Conservation (phyloP, 92 coral and sea anemone species). For the Meandrina meandrites region DNA sequence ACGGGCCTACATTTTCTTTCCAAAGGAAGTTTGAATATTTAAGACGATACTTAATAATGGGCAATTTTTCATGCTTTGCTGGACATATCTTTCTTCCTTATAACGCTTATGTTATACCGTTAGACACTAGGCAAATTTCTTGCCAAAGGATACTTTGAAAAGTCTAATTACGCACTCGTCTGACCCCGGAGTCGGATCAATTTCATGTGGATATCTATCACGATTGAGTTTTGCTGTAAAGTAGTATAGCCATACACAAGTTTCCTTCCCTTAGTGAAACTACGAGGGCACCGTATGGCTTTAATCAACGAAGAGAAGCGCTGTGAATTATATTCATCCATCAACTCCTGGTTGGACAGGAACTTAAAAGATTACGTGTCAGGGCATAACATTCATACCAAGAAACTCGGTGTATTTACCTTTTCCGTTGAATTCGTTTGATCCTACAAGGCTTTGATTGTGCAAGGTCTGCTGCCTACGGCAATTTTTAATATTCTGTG, state of each 20-base stretch:
- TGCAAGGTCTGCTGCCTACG: neutral
- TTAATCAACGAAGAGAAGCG: neutral
- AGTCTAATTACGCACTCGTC: neutral
- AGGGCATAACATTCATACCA: neutral
- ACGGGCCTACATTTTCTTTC: neutral
- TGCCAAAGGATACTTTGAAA: neutral
- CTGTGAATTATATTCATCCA: neutral
- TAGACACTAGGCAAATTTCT: neutral
- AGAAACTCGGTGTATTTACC: neutral
- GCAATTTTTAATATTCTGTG: neutral
- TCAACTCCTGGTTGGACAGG: neutral
- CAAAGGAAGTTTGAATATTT: neutral
- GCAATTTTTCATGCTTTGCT: neutral
- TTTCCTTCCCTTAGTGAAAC: too few relatives aligned
- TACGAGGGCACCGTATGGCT: too few relatives aligned
- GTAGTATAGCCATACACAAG: too few relatives aligned
- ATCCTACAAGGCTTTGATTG: neutral
- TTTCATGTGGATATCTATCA: too few relatives aligned
- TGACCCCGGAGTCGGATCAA: neutral
- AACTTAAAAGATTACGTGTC: neutral
- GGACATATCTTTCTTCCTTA: neutral
- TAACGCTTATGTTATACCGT: too few relatives aligned
- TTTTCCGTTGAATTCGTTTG: neutral
- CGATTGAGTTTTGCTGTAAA: too few relatives aligned
- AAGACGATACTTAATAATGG: neutral